Percentiles rank a stretch among this genome's conserved stretches.
These are phyloP conservation scores for Lasioglossum zephyrum DNA, from an alignment of 2,888 invertebrate genomes.

Conservation along the genomic window DNA sequence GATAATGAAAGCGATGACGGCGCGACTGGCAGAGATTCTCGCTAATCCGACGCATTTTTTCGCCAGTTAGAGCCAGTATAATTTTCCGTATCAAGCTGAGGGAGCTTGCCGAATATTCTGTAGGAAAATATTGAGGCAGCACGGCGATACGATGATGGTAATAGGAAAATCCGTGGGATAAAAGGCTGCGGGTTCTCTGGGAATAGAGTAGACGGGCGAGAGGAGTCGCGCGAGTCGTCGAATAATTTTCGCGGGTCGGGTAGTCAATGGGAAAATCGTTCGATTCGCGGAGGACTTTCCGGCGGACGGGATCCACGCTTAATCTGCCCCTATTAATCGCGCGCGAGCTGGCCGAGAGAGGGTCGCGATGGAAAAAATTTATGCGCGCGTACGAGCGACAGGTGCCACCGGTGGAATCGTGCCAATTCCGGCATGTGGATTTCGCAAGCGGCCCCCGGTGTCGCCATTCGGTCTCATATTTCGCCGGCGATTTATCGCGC, in stretches of 20 bases:
- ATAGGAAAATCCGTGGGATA: background rate
- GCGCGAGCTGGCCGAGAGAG: slow-evolving; percentile 23
- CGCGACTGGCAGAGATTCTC: background rate
- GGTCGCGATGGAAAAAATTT: slow-evolving; percentile 38
- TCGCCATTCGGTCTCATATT: slow-evolving; percentile 45
- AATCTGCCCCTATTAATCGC: slow-evolving; percentile 58
- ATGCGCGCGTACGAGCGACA: slow-evolving; percentile 51
- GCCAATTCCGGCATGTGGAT: slow-evolving; percentile 54
- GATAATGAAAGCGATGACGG: background rate
- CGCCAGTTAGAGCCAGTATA: background rate
- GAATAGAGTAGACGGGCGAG: background rate
- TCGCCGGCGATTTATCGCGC: slow-evolving; percentile 35
- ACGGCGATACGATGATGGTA: background rate
- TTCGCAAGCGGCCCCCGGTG: slow-evolving; percentile 33
- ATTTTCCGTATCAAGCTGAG: background rate
- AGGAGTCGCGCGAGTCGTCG: background rate
- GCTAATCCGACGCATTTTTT: background rate
- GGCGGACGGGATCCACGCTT: slow-evolving; percentile 41
- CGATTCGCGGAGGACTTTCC: slow-evolving; percentile 28
- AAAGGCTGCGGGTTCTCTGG: background rate
- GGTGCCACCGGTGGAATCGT: slow-evolving; percentile 55
- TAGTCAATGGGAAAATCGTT: slow-evolving; percentile 26
- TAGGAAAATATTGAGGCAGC: background rate
- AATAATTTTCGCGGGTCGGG: slow-evolving; percentile 28
- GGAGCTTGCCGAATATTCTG: background rate